Evolutionary conservation across 2,113 vertebrate species (phyloP), one percentile per base, ranked within the genome.

Genomic region (Plecotus auritus): DNA sequence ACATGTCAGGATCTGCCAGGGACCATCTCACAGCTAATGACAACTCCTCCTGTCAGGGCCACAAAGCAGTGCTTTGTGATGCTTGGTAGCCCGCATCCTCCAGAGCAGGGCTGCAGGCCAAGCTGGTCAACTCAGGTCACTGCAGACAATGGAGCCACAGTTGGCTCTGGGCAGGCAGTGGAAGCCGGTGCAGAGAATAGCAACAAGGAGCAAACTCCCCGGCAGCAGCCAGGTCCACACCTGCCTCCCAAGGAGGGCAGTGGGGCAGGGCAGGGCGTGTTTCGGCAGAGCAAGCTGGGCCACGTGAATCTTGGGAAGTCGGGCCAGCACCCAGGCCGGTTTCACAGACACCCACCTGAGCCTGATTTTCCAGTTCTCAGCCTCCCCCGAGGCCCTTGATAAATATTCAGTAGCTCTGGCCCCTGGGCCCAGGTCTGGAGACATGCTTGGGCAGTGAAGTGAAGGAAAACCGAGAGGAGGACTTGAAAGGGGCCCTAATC

Each of bases 1-100:
- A 88, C 96, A 97, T 90, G 96, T 92, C 95, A 96, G 97, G 97
- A 94, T 93, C 97, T 95, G 95, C 97, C 97, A 97, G 97, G 97
- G 96, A 88, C 97, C 90, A 23, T 94, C 93, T 93, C 85, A 23
- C 69, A 92, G 88, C 95, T 90, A 45, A 45, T 85, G 88, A 96
- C 92, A 96, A 84, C 40, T 45, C 95, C 73, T 93, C 81, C 90
- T 93, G 95, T 93, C 82, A 90, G 56, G 85, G 51, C 78, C 90
- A 97, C 97, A 97, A 95, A 97, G 95, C 80, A 11, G 61, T 1
- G 82, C 95, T 96, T 96, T 97, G 97, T 97, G 78, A 32, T 30
- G 54, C 47, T 10, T 16, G 42, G 93, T 56, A 88, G 95, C 73
- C 85, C n/a, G 56, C 28, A 13, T 88, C 82, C 83, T 92, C 76